These are phyloP conservation scores for Idaea aversata DNA, from an alignment of 2,888 invertebrate species.

Conservation along the genomic window DNA sequence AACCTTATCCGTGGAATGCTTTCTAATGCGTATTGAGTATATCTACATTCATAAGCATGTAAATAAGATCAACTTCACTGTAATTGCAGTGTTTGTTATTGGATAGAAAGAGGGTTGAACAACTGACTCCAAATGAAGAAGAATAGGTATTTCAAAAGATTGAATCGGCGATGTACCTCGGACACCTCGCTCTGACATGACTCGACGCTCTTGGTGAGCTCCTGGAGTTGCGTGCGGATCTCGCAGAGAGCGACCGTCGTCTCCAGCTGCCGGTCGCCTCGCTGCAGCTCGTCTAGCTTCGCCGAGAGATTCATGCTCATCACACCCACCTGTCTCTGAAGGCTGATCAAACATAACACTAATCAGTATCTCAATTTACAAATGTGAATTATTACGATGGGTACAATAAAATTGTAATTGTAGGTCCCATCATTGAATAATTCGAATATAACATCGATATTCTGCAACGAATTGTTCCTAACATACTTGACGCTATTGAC, in stretches of 20 bases:
- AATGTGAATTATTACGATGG: not conserved
- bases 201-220: constrained; percentile 96
- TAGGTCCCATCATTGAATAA: constrained; percentile 9
- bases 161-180: constrained; percentile 76
- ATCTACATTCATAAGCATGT: too few species aligned
- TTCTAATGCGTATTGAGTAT: too few species aligned
- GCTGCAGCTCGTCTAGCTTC: constrained; percentile 96
- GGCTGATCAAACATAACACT: constrained; percentile 79
- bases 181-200: constrained; percentile 97
- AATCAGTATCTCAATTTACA: constrained; percentile 18
- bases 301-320: constrained; percentile 98
- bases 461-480: not conserved
- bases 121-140: too few species aligned
- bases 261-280: constrained; percentile 93
- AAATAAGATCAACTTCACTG: too few species aligned
- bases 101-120: too few species aligned
- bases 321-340: constrained; percentile 98
- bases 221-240: constrained; percentile 95
- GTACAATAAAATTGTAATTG: not conserved
- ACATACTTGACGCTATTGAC: not conserved
- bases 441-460: not conserved
- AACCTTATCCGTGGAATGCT: too few species aligned
- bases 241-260: constrained; percentile 96
- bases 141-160: not conserved
- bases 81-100: too few species aligned